Conservation (phyloP, 2,797 vertebrate genomes). For the Siniperca undulata region DNA sequence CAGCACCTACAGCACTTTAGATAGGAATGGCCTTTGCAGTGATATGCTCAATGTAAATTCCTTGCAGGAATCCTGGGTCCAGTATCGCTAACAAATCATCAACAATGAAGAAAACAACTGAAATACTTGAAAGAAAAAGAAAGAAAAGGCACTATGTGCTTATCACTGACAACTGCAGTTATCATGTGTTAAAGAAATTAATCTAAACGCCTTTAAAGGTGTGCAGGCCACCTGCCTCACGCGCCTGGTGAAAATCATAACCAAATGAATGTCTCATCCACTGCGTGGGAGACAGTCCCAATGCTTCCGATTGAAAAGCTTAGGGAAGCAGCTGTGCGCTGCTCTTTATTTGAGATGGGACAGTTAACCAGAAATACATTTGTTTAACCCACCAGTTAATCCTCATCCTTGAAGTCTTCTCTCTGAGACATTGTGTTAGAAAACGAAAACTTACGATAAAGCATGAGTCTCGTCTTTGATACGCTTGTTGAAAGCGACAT, state of each 20-base stretch:
- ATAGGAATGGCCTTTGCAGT: constrained; percentile 34
- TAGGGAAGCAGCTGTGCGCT: not conserved
- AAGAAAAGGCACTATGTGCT: not conserved
- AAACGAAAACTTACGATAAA: not conserved
- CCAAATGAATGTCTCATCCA: not conserved
- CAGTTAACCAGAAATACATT: not conserved
- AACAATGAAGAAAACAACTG: not conserved
- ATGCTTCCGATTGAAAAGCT: not conserved
- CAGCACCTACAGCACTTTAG: constrained; percentile 39
- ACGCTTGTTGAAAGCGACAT: not conserved
- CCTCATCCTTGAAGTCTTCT: not conserved
- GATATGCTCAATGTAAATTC: constrained; percentile 40
- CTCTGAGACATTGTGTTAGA: not conserved
- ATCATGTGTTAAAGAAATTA: constrained; percentile 6
- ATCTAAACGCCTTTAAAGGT: not conserved
- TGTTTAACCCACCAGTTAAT: not conserved
- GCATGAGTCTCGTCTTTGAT: not conserved
- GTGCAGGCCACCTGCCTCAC: not conserved
- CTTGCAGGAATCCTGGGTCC: constrained; percentile 5
- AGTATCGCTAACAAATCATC: not conserved
- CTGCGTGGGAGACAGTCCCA: not conserved
- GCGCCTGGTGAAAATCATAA: not conserved
- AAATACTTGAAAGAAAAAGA: not conserved
- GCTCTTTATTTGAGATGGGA: not conserved
- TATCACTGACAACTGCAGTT: not conserved